Evolutionary conservation across 2,113 vertebrate genomes (phyloP).

Genomic region (Tenrec ecaudatus): DNA sequence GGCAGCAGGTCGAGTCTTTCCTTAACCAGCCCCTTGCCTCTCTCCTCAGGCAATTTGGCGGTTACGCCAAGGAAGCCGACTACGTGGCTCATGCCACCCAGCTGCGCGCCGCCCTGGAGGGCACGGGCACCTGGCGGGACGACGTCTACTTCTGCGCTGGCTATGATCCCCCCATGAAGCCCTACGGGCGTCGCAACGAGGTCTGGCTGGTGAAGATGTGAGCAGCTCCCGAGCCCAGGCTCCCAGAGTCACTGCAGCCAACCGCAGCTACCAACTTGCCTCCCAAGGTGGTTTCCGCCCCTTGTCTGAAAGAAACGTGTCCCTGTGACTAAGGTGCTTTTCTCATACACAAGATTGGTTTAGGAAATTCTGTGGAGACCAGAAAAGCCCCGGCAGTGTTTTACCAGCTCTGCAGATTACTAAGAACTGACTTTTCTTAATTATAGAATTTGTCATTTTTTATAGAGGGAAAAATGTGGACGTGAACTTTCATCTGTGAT

Average conservation of each 20-base stretch:
- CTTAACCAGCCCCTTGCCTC: conserved; percentile 26
- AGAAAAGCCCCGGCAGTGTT: conserved; percentile 5
- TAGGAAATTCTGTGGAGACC: conserved; percentile 42
- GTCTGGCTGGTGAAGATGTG: conserved; percentile 94
- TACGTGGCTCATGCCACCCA: conserved; percentile 89
- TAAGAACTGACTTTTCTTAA: conserved; percentile 43
- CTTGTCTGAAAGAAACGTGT: not conserved
- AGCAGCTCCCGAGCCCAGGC: not conserved
- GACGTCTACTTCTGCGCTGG: conserved; percentile 93
- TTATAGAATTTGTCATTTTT: conserved; percentile 9
- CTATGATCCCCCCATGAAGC: conserved; percentile 94
- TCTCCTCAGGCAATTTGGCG: conserved; percentile 92
- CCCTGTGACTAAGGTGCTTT: not conserved
- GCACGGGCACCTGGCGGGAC: conserved; percentile 87
- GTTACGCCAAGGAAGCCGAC: conserved; percentile 93
- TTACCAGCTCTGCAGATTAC: not conserved
- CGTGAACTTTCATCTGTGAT: not conserved
- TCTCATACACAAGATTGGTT: not conserved
- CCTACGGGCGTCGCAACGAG: conserved; percentile 93
- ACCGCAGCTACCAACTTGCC: not conserved
- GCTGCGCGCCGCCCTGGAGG: conserved; percentile 90
- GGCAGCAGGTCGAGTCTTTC: too few relatives aligned
- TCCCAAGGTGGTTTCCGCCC: not conserved
- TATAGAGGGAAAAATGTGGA: not conserved
- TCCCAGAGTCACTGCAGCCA: not conserved